Evolutionary conservation across 1,140 invertebrate genomes (phyloP).

Genomic region (Geopemphigus sp.): DNA sequence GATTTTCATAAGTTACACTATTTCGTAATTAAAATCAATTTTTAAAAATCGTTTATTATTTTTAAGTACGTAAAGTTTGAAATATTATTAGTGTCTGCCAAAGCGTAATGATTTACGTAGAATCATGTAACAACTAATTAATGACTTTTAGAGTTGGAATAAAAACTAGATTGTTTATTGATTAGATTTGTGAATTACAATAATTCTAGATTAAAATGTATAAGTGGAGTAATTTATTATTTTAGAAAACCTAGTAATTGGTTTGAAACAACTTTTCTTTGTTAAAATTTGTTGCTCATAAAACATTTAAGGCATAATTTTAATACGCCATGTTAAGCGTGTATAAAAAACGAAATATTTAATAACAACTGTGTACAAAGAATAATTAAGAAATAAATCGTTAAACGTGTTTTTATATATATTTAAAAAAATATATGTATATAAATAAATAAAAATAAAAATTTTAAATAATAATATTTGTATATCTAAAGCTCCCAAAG

Average conservation of each 20-base stretch:
- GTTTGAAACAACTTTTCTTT: slow-evolving; percentile 32
- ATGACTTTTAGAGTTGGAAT: slow-evolving; percentile 7
- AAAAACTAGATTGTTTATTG: slow-evolving; percentile 11
- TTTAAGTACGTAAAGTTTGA: neutral
- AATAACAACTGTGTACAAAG: slow-evolving; percentile 42
- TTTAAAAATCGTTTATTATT: neutral
- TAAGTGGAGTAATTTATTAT: slow-evolving; percentile 9
- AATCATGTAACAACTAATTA: neutral
- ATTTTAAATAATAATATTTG: slow-evolving; percentile 41
- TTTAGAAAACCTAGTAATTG: slow-evolving; percentile 28
- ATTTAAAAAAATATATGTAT: slow-evolving; percentile 32
- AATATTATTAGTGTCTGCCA: neutral
- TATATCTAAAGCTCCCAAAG: slow-evolving; percentile 23
- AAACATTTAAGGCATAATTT: slow-evolving; percentile 9
- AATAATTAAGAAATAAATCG: slow-evolving; percentile 45
- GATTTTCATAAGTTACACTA: neutral
- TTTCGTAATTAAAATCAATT: neutral
- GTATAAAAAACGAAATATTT: slow-evolving; percentile 28
- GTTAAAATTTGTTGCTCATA: slow-evolving; percentile 49
- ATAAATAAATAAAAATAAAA: slow-evolving; percentile 45
- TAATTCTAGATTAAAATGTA: neutral
- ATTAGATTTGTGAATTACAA: slow-evolving; percentile 19
- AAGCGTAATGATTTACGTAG: neutral
- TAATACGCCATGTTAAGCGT: slow-evolving; percentile 6
- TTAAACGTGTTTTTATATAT: slow-evolving; percentile 47